Evolutionary conservation across 1,140 invertebrate genomes (phyloP).

Genomic region (Drosophila azteca): DNA sequence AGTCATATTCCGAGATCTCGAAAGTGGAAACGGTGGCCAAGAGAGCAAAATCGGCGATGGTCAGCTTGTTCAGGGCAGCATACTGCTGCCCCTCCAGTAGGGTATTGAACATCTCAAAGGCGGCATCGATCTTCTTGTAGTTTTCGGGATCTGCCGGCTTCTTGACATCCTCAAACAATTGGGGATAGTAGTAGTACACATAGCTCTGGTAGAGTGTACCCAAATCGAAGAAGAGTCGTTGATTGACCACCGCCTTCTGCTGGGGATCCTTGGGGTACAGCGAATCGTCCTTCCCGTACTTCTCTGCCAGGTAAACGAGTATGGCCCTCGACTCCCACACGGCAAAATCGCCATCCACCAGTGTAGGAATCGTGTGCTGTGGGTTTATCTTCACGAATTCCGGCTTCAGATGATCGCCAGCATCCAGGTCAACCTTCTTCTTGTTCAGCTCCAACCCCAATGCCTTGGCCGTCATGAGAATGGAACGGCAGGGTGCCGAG

Average conservation of each 20-base stretch:
- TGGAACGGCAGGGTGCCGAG: conserved; percentile 88
- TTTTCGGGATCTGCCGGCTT: conserved; percentile 87
- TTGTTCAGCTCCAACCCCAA: conserved; percentile 89
- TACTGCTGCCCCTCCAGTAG: conserved; percentile 87
- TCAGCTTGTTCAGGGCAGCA: conserved; percentile 87
- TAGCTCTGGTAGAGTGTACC: conserved; percentile 87
- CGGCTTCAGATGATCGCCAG: conserved; percentile 87
- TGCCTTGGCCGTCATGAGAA: conserved; percentile 87
- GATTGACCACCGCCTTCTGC: conserved; percentile 88
- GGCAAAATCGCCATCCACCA: conserved; percentile 87
- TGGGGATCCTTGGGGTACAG: conserved; percentile 88
- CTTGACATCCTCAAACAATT: conserved; percentile 86
- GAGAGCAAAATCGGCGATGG: conserved; percentile 88
- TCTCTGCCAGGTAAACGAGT: conserved; percentile 87
- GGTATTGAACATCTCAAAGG: conserved; percentile 87
- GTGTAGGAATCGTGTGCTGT: conserved; percentile 87
- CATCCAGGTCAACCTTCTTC: conserved; percentile 87
- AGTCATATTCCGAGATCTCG: conserved; percentile 87
- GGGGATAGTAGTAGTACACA: conserved; percentile 87
- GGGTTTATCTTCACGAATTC: conserved; percentile 87
- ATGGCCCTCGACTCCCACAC: conserved; percentile 89
- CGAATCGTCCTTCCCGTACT: conserved; percentile 87
- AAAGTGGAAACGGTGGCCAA: conserved; percentile 87
- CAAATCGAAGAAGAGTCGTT: conserved; percentile 89
- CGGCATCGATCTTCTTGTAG: conserved; percentile 86